Evolutionary conservation across 1,140 invertebrate genomes (phyloP), one percentile per base, ranked within the genome.

Genomic region (Musca domestica): DNA sequence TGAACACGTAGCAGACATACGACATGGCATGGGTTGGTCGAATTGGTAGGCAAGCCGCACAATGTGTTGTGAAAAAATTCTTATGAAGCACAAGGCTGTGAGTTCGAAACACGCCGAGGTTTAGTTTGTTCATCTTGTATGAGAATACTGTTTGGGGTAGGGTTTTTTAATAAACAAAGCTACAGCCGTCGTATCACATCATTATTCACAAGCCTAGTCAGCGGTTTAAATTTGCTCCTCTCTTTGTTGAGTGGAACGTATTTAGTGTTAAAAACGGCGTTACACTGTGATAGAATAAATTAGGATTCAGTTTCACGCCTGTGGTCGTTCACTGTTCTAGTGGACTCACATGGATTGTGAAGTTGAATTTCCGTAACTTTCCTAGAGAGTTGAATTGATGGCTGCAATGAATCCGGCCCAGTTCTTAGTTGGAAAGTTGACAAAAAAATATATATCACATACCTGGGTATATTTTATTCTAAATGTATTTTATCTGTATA

Each of bases 221-320:
- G 78, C 76, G 72, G 72, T 75, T 74, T 67, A 72, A 71, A 75
- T 78, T 67, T 61, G 25, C 41, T 61, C 56, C 27, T 19, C n/a
- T 61, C n/a, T 5, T 51, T 41, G 48, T 17, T n/a, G 56, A 61
- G 6, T 41, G 34, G 34, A 61, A 61, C 56, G 3, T 34, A 30
- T 49, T 20, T 66, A 69, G 71, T 67, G 72, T 73, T 74, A 74
- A 64, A 52, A 76, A 76, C 63, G 71, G 77, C 77, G 77, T 80
- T 80, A 80, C 77, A 80, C 77, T 79, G 77, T 80, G 77, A 79
- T 77, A 80, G 71, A 80, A 67, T n/a, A 79, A 76, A 66, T 72
- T 73, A 73, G 74, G 19, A 17, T 58, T 64, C 22, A 27, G 10
- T 15, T 46, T 51, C 23, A n/a, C 22, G 65, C 20, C 56, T 23